Base-by-base conservation (phyloP, 2,888 invertebrate species). In the Drosophila bunnanda region DNA sequence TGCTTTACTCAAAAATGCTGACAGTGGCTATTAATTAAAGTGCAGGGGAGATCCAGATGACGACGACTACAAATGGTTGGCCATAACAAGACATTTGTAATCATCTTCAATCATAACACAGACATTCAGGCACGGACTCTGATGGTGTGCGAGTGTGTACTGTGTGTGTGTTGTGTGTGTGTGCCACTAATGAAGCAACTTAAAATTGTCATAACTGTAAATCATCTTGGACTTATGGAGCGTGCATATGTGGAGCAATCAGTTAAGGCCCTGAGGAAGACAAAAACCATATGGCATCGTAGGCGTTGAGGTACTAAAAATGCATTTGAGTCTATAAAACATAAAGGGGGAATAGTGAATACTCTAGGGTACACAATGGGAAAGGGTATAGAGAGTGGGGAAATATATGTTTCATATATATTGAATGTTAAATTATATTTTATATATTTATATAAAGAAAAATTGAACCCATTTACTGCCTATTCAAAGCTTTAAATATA, bases 151-250 rank as follows among this genome's bases (percentile, higher is more conserved):
- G n/a, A n/a, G n/a, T n/a, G 64, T 78, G 59, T 69, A 56, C n/a
- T 4, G 25, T 4, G 25, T 25, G 25, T 25, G 25, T 75, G 71
- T n/a, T 69, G 59, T 71, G 50, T 78, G 58, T 69, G 55, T 65
- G 58, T 60, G 72, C 50, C 73, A 64, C 86, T 89, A 89, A 83
- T 89, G 89, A 83, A 83, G 86, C 89, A 82, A 89, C 89, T 83
- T 89, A 89, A 83, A 89, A 83, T 85, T 83, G 89, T 85, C 86
- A 79, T 83, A 83, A 85, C 83, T 89, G 89, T 89, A 82, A 82
- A 88, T 88, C 89, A 83, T 85, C 88, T 79, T 71, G 82, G 75
- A 28, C 75, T 79, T 75, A 73, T 75, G 88, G 88, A 78, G 78
- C 75, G 80, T 68, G 62, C 75, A 86, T 59, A 78, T 86, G 81